These are phyloP conservation scores for Apamea sordens DNA, from an alignment of 2,888 invertebrate genomes.

Conservation along the genomic window DNA sequence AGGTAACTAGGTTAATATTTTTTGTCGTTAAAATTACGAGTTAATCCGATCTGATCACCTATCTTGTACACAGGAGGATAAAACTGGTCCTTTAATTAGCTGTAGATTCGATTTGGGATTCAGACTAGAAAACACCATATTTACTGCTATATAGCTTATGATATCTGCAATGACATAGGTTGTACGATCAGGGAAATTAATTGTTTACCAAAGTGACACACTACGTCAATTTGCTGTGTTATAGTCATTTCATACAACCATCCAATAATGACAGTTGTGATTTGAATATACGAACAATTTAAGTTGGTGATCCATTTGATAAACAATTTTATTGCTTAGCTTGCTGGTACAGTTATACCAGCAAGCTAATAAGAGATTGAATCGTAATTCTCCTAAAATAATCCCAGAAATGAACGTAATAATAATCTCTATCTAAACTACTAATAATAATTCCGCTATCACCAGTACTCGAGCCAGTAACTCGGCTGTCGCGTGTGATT, in stretches of 20 bases:
- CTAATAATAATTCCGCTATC: slow-evolving; percentile 13
- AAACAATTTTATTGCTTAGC: not conserved
- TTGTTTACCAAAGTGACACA: not conserved
- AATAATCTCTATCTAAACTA: not conserved
- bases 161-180: not conserved
- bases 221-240: not conserved
- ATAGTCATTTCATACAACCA: not conserved
- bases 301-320: not conserved
- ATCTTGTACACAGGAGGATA: too few species aligned
- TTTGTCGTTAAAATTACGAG: not conserved
- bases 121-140: not conserved
- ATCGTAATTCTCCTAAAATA: not conserved
- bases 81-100: not conserved
- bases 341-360: too few species aligned
- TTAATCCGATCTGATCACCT: not conserved
- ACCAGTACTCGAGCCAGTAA: slow-evolving; percentile 25
- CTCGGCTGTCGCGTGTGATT: slow-evolving; percentile 42
- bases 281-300: not conserved
- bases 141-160: not conserved
- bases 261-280: not conserved
- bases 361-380: not conserved
- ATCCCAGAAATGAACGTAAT: not conserved
- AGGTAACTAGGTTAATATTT: not conserved
- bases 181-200: not conserved
- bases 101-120: not conserved